Evolutionary conservation across 2,888 invertebrate species (phyloP).

Genomic region (Ephialtes manifestator): DNA sequence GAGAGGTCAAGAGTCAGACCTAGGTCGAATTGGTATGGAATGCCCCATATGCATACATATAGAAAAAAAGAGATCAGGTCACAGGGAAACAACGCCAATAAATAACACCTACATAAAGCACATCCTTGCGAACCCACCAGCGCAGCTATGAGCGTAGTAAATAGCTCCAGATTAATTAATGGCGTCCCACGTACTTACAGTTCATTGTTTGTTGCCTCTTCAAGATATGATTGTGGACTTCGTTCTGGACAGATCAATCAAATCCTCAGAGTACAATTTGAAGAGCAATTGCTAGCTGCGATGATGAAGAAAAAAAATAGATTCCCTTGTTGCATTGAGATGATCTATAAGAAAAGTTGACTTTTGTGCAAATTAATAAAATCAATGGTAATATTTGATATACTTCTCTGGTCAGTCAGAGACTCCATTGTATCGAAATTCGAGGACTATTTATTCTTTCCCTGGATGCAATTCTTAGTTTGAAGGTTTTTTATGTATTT

Average conservation of each 20-base stretch:
- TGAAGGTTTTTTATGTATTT: too few species aligned
- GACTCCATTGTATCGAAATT: background rate
- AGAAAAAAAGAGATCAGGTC: background rate
- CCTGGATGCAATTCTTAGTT: background rate
- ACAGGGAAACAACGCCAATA: background rate
- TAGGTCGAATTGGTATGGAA: too few species aligned
- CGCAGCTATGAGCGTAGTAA: background rate
- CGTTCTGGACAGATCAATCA: conserved; percentile 19
- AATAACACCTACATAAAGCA: background rate
- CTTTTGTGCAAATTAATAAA: background rate
- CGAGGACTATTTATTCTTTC: background rate
- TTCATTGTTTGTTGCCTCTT: conserved; percentile 20
- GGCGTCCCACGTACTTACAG: background rate
- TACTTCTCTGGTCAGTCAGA: background rate
- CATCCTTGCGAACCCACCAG: background rate
- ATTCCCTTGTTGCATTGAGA: background rate
- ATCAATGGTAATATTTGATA: background rate
- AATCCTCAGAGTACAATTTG: background rate
- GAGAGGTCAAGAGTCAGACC: too few species aligned
- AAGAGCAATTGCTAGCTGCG: background rate
- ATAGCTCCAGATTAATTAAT: conserved; percentile 27
- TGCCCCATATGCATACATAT: background rate
- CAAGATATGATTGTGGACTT: conserved; percentile 9
- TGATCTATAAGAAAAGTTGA: background rate
- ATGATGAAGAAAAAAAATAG: background rate